phyloP scores from a whole-genome alignment of 2,113 vertebrate genomes.

The Triplophysa siluroides region DNA sequence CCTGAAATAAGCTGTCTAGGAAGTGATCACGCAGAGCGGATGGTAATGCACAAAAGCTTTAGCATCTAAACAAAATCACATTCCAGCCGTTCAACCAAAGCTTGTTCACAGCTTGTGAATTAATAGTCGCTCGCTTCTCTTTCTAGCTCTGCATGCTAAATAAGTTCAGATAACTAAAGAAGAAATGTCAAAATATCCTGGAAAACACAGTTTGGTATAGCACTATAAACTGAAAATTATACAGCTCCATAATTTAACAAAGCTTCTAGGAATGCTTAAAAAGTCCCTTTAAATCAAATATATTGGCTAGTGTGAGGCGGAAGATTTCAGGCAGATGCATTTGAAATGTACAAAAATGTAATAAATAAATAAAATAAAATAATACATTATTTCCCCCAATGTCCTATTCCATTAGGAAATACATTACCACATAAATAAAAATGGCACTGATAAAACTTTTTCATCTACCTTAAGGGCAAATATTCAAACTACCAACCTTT shows the following conservation, averaged over 20 bases:
- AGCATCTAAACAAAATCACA: constrained; percentile 5
- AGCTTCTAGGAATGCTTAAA: background rate
- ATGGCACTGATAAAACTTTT: too few relatives aligned
- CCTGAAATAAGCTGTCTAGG: constrained; percentile 17
- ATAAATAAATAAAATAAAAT: too few relatives aligned
- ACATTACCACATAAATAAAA: background rate
- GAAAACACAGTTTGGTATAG: background rate
- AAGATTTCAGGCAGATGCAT: too few relatives aligned
- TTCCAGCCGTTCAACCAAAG: background rate
- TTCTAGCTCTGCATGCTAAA: background rate
- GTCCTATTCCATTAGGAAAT: background rate
- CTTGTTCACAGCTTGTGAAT: background rate
- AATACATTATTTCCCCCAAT: background rate
- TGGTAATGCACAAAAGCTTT: background rate
- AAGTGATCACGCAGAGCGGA: constrained; percentile 9
- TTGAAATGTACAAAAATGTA: background rate
- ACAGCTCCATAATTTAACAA: background rate
- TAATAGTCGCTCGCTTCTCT: background rate
- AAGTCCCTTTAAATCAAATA: too few relatives aligned
- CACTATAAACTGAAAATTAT: background rate
- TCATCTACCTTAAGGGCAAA: too few relatives aligned
- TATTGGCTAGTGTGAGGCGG: too few relatives aligned
- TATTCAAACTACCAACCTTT: background rate
- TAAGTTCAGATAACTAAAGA: background rate
- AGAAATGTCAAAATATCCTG: background rate